A percentile compares a stretch with the other conserved stretches of the same genome.
These are phyloP conservation scores for Parazoanthus darwini DNA, from an alignment of 92 coral and sea anemone species.

Conservation along the genomic window DNA sequence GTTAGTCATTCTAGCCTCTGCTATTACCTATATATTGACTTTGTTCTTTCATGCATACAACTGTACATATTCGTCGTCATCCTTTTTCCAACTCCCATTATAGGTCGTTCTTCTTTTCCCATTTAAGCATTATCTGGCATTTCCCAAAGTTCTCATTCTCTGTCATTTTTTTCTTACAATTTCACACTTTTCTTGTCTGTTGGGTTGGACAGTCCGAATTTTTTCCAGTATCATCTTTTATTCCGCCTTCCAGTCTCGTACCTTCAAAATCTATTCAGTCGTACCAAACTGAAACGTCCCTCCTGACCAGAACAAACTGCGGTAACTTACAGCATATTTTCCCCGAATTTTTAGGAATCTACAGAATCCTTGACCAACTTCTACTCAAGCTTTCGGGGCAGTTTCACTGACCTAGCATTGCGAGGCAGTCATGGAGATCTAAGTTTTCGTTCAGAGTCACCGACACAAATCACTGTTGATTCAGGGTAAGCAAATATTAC, in stretches of 20 bases:
- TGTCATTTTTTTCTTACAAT: background rate
- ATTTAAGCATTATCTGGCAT: background rate
- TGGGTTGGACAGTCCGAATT: background rate
- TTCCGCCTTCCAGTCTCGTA: background rate
- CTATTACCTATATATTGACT: too few relatives aligned
- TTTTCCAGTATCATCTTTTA: background rate
- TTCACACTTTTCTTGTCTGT: background rate
- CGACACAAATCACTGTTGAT: slow-evolving; percentile 88
- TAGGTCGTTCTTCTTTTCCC: background rate
- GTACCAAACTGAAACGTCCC: background rate
- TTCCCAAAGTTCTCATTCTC: background rate
- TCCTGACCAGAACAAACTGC: background rate
- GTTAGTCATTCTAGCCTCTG: background rate
- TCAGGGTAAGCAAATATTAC: slow-evolving; percentile 73
- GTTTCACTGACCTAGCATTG: slow-evolving; percentile 57
- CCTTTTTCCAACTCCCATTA: background rate
- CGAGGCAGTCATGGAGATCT: slow-evolving; percentile 90
- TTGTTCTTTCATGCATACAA: too few relatives aligned
- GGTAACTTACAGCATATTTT: background rate
- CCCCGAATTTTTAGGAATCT: slow-evolving; percentile 66
- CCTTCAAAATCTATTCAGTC: background rate
- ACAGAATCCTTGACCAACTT: slow-evolving; percentile 70
- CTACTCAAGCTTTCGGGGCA: slow-evolving; percentile 47
- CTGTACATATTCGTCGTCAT: background rate
- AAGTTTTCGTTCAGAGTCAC: slow-evolving; percentile 71